Percentiles rank a stretch among this genome's conserved stretches.
phyloP scores from a whole-genome alignment of 2,888 invertebrate species.

The Lacanobia wlatinum region DNA sequence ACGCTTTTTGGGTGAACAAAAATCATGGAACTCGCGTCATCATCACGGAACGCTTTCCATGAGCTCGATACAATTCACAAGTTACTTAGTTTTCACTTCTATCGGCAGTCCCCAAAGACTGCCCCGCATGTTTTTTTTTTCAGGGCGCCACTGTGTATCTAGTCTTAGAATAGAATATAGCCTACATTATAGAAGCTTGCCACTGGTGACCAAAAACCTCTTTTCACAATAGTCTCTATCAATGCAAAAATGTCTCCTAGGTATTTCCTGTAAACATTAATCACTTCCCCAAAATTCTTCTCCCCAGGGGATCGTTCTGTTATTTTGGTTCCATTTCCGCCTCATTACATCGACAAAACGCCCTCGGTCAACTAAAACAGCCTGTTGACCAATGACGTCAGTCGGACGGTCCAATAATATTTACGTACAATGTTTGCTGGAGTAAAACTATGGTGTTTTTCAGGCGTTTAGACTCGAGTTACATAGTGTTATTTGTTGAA shows the following conservation, averaged over 20 bases:
- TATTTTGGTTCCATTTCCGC: constrained; percentile 35
- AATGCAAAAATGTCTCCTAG: not conserved
- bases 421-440: constrained; percentile 33
- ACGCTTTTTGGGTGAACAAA: too few relatives aligned
- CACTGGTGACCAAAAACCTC: too few relatives aligned
- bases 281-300: not conserved
- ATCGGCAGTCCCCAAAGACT: too few relatives aligned
- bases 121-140: too few relatives aligned
- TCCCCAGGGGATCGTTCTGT: constrained; percentile 17
- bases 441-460: constrained; percentile 20
- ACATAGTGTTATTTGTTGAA: constrained; percentile 8
- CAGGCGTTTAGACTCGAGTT: constrained; percentile 8
- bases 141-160: too few relatives aligned
- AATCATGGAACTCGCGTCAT: too few relatives aligned
- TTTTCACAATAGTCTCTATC: too few relatives aligned
- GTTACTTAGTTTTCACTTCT: too few relatives aligned
- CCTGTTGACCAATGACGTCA: constrained; percentile 27
- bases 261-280: constrained; percentile 19
- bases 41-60: too few relatives aligned
- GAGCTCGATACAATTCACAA: too few relatives aligned
- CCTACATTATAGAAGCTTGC: too few relatives aligned
- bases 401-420: constrained; percentile 17
- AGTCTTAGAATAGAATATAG: too few relatives aligned
- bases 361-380: constrained; percentile 36
- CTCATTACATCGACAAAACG: constrained; percentile 44